Base-by-base conservation (phyloP, 1,140 invertebrate genomes). In the Atta colombica region DNA sequence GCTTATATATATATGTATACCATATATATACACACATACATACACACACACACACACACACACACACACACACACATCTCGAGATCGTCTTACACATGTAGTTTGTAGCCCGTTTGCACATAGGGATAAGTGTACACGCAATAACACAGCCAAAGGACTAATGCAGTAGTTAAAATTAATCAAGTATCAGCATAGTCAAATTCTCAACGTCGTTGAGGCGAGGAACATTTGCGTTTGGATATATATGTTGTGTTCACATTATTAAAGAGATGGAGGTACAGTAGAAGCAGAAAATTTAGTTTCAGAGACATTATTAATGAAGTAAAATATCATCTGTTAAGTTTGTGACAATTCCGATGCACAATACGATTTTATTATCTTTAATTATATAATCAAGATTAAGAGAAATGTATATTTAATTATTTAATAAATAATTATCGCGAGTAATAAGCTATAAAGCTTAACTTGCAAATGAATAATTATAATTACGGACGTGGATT, bases 21-120 rank as follows among this genome's bases (percentile, higher is more conserved):
- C 21, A 21, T 60, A 74, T 55, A 55, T 60, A 49, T 49, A 35
- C 60, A 25, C 25, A 25, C 25, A 25, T 0, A 25, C 25, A 25
- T 0, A 71, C 68, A 49, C 55, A 35, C 66, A 53, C 31, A 45
- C 18, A 55, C 61, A 71, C 68, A 49, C 55, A 35, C 66, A 53
- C 31, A 45, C 21, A 25, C 8, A 55, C 68, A 72, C 60, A 49
- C 55, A 35, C 53, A 53, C 31, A 45, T 18, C 75, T 61, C 12
- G 18, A 39, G 55, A 65, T 74, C 58, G 77, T 82, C 82, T 89
- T 87, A 81, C 55, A 68, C 77, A 63, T 68, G 65, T 85, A 81
- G 69, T 89, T 89, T 89, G 55, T 87, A 82, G 53, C 28, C 58
- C 78, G 77, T 81, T 86, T 87, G 65, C 49, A 51, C 39, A 8